These are phyloP conservation scores for Exephanes ischioxanthus DNA, from an alignment of 2,888 invertebrate genomes.

Conservation along the genomic window DNA sequence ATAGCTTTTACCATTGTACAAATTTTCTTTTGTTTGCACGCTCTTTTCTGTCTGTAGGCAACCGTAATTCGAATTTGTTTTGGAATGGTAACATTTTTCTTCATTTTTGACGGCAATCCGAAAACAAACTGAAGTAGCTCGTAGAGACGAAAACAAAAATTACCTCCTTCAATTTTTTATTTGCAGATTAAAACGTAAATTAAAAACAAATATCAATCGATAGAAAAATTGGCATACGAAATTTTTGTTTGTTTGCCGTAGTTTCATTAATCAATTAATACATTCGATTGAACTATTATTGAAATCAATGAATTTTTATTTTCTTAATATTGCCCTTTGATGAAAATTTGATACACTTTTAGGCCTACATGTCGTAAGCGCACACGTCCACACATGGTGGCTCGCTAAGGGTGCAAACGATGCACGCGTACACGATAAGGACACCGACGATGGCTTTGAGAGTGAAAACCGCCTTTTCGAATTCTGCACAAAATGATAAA, in stretches of 20 bases:
- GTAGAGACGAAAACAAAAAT: too few species aligned
- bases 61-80: neutral
- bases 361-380: constrained; percentile 8
- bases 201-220: neutral
- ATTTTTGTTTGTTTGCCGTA: too few species aligned
- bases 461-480: constrained; percentile 78
- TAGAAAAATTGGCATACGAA: neutral
- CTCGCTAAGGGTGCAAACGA: constrained; percentile 78
- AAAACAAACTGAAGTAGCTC: too few species aligned
- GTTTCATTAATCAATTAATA: too few species aligned
- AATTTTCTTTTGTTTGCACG: neutral
- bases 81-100: neutral
- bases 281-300: too few species aligned
- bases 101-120: too few species aligned
- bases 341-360: neutral
- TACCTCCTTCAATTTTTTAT: too few species aligned
- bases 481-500: constrained; percentile 68
- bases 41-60: neutral
- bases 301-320: too few species aligned
- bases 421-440: constrained; percentile 75
- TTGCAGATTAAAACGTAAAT: too few species aligned
- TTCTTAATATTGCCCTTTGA: neutral
- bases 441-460: constrained; percentile 75
- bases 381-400: constrained; percentile 64
- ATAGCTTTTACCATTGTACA: constrained; percentile 3